Conservation (phyloP, 37 sponge, comb jelly and placozoan genomes). For the Ephydatia muelleri region DNA sequence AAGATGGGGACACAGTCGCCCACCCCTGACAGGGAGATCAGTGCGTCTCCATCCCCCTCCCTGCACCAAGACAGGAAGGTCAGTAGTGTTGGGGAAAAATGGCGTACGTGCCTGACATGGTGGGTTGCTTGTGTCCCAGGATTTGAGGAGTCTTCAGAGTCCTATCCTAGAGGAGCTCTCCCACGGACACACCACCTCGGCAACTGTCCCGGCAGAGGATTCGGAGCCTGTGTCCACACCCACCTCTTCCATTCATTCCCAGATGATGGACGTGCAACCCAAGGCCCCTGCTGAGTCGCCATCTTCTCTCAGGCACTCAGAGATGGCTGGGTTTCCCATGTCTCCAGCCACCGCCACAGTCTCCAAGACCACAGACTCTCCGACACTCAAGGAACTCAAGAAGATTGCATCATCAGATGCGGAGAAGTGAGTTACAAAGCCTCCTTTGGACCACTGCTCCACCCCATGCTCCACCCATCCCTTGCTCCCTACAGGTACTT, state of each 20-base stretch:
- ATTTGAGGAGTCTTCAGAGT: not conserved
- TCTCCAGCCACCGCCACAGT: not conserved
- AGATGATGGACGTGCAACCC: not conserved
- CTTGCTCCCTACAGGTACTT: constrained; percentile 34
- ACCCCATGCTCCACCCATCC: not conserved
- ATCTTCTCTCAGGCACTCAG: not conserved
- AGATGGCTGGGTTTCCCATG: not conserved
- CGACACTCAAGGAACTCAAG: constrained; percentile 8
- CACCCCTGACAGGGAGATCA: not conserved
- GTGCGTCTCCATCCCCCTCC: constrained; percentile 8
- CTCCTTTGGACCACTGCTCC: not conserved
- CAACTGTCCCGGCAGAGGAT: not conserved
- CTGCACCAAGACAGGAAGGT: not conserved
- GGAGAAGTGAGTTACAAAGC: not conserved
- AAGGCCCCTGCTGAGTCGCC: not conserved
- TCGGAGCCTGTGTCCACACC: not conserved
- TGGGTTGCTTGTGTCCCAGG: not conserved
- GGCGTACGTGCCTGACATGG: not conserved
- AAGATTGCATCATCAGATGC: constrained; percentile 11
- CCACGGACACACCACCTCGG: not conserved
- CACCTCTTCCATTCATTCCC: not conserved
- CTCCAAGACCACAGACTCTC: not conserved
- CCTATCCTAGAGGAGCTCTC: not conserved
- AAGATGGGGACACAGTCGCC: not conserved
- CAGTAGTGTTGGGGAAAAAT: not conserved